A percentile compares a stretch with the other conserved stretches of the same genome.
Evolutionary conservation across 1,140 invertebrate species (phyloP).

Genomic region (Nebria ingens): DNA sequence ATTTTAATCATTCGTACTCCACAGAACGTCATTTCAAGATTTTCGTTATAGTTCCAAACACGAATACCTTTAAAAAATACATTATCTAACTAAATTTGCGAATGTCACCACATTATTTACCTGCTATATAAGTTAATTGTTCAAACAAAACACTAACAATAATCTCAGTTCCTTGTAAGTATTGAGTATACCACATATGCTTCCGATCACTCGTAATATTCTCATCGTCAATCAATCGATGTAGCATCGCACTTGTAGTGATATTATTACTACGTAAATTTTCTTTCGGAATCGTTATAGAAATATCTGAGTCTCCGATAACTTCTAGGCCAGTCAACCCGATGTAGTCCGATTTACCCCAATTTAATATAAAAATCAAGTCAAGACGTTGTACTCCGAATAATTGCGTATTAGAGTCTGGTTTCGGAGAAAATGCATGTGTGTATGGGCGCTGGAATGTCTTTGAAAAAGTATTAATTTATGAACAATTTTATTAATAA

Average conservation of each 20-base stretch:
- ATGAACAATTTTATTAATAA: conserved; percentile 8
- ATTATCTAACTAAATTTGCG: conserved; percentile 12
- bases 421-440: neutral
- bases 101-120: conserved; percentile 24
- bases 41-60: conserved; percentile 76
- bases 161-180: conserved; percentile 32
- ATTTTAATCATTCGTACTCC: conserved; percentile 49
- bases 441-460: conserved; percentile 10
- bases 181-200: conserved; percentile 50
- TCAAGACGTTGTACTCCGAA: conserved; percentile 31
- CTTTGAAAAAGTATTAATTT: conserved; percentile 8
- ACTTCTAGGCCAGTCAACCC: conserved; percentile 47
- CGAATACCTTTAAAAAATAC: conserved; percentile 42
- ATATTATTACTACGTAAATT: conserved; percentile 20
- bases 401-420: conserved; percentile 18
- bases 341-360: conserved; percentile 43
- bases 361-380: conserved; percentile 46
- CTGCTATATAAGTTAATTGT: conserved; percentile 39
- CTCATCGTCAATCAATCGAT: conserved; percentile 41
- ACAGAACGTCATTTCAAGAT: conserved; percentile 57
- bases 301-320: conserved; percentile 30
- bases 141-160: conserved; percentile 43
- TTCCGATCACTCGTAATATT: conserved; percentile 47
- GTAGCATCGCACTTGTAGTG: conserved; percentile 11
- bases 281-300: conserved; percentile 24